Base-by-base conservation (phyloP, 2,113 vertebrate species). In the Fregetta grallaria region DNA sequence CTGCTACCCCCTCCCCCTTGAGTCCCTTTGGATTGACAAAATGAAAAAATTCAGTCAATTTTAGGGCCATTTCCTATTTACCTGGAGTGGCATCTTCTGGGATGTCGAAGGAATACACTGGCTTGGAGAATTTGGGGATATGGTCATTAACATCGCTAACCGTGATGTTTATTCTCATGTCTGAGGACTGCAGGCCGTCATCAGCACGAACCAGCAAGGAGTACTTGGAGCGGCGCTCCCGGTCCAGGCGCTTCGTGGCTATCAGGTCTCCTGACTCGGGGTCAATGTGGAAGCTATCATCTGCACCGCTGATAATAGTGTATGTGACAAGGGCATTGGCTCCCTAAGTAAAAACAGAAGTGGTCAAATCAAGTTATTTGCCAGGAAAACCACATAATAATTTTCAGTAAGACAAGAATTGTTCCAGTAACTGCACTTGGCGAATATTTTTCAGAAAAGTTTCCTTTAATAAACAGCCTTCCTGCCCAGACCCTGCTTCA, bases 261-360 rank as follows among this genome's bases (percentile, higher is more conserved):
- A 99, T 98, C 92, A 99, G 98, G 45, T 99, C 99, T 8, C 99
- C 99, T 0, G 99, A 99, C 73, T 99, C 99, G 0, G 99, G 99
- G 96, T 99, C 99, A 5, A 99, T 98, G 17, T 99, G 98, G 94
- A 99, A 99, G 86, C 99, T 99, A 89, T 99, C 99, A 26, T 99
- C 99, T 0, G 99, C 99, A 7, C 99, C 99, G 3, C 99, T 99
- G 96, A 99, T 99, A 92, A 99, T 99, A 19, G 99, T 98, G 92
- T 99, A 99, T 0, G 99, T 99, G 81, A 99, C 99, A 1, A 99
- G 98, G 53, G 99, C 99, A 38, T 99, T 99, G 30, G 99, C 99
- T 88, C 99, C 99, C 99, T 99, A 88, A 47, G 95, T 7, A n/a
- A 36, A 80, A 94, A 52, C 82, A 97, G 36, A 83, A 94, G 94